Conservation (phyloP, 1,140 invertebrate genomes). For the Diorhabda sublineata region DNA sequence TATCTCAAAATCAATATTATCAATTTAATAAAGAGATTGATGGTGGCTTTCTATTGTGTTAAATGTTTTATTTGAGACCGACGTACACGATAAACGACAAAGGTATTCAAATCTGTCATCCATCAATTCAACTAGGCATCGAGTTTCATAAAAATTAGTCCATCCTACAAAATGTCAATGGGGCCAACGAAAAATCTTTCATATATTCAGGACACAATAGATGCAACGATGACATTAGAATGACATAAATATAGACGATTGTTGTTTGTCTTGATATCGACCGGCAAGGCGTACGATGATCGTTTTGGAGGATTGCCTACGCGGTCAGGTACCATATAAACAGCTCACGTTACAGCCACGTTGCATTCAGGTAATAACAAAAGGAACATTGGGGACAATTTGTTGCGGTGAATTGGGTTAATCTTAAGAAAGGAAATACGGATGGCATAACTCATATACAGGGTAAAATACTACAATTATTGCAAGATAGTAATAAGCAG, state of each 20-base stretch:
- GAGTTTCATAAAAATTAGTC: not conserved
- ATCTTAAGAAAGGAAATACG: conserved; percentile 35
- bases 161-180: not conserved
- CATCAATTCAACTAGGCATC: too few relatives aligned
- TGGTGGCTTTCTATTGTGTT: too few relatives aligned
- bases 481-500: too few relatives aligned
- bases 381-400: conserved; percentile 36
- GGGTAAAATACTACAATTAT: too few relatives aligned
- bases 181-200: not conserved
- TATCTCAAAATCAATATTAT: too few relatives aligned
- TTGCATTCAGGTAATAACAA: conserved; percentile 33
- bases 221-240: conserved; percentile 8
- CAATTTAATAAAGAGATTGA: too few relatives aligned
- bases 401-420: conserved; percentile 33
- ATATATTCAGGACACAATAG: conserved; percentile 11
- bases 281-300: conserved; percentile 24
- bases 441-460: conserved; percentile 16
- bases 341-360: conserved; percentile 40
- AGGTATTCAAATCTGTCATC: too few relatives aligned
- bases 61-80: too few relatives aligned
- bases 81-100: too few relatives aligned
- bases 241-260: conserved; percentile 35
- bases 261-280: conserved; percentile 38
- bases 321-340: conserved; percentile 39
- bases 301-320: conserved; percentile 34